Base-by-base conservation (phyloP, 2,797 vertebrate genomes). In the Chelidonichthys spinosus region DNA sequence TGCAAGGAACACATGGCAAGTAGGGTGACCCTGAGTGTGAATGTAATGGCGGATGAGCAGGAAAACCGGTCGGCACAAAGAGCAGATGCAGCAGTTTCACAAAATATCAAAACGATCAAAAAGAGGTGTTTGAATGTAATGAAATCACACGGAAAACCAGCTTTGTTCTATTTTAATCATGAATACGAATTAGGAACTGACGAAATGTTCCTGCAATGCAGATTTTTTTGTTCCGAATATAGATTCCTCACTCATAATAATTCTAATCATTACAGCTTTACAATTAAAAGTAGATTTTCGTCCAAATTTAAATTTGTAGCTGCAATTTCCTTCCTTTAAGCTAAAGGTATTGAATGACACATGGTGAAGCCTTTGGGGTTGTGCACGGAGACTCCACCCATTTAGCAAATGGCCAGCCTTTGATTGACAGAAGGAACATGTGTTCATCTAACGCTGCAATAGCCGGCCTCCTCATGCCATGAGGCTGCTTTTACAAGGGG, bases 341-440 rank as follows among this genome's bases (percentile, higher is more conserved):
- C 53, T 76, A 40, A 77, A 53, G 40, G 81, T 77, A 69, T 88
- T 77, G 39, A 43, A 80, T 73, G 78, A 76, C 78, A 77, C 65
- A 70, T 68, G 64, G 15, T 64, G 62, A 52, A 79, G 70, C 55
- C 43, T 40, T 74, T 76, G 74, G 74, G 80, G 44, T 56, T 77
- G 83, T 75, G 74, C 54, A 17, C 65, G 58, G 75, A 60, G 87
- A 59, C 85, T 64, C 82, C 87, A 64, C 85, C 89, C 81, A 79
- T 69, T 76, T 63, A 62, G 43, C 54, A 83, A 78, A 87, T 76
- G 74, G 81, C 65, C 66, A 53, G 46, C 13, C 49, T 71, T 74
- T 93, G 93, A 93, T 75, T 91, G 92, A 93, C 92, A 92, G 86
- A 55, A 62, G 77, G 76, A 84, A 79, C 89, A 92, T 86, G 80